A percentile compares a stretch with the other conserved stretches of the same genome.
Evolutionary conservation across 2,797 vertebrate genomes (phyloP).

Genomic region (Rhabdomys pumilio): DNA sequence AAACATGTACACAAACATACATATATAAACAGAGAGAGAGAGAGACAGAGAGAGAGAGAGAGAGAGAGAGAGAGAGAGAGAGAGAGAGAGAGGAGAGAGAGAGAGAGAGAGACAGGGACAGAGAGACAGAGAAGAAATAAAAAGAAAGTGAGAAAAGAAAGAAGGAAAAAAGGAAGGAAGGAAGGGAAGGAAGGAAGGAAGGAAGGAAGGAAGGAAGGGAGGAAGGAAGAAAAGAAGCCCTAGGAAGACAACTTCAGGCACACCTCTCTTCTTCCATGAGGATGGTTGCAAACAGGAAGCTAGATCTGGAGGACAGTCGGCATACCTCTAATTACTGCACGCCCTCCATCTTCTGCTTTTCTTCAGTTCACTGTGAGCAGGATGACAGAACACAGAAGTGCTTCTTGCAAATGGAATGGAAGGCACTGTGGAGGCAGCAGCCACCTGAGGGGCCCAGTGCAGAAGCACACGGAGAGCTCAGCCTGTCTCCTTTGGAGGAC

Average conservation of each 20-base stretch:
- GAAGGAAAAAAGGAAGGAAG: accelerated
- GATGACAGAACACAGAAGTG: neutral
- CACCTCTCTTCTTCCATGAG: neutral
- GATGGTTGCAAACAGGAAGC: neutral
- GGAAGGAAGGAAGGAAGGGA: accelerated
- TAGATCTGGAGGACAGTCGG: neutral
- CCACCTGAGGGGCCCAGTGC: neutral
- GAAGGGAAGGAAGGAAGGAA: too few species aligned
- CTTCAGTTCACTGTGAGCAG: neutral
- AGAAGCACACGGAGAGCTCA: neutral
- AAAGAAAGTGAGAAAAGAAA: neutral
- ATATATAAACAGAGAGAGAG: too few species aligned
- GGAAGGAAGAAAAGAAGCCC: neutral
- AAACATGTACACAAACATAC: too few species aligned
- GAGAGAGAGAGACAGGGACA: neutral
- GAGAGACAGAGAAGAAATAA: neutral
- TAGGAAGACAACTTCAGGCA: too few species aligned
- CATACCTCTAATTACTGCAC: too few species aligned
- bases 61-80: too few species aligned
- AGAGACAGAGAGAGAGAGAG: too few species aligned
- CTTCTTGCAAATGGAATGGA: neutral
- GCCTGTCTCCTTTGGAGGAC: neutral
- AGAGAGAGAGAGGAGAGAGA: too few species aligned
- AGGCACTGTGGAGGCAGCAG: too few species aligned
- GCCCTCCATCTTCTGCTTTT: too few species aligned